Evolutionary conservation across 2,797 vertebrate species (phyloP), one percentile per base, ranked within the genome.

Genomic region (Aplochiton taeniatus): DNA sequence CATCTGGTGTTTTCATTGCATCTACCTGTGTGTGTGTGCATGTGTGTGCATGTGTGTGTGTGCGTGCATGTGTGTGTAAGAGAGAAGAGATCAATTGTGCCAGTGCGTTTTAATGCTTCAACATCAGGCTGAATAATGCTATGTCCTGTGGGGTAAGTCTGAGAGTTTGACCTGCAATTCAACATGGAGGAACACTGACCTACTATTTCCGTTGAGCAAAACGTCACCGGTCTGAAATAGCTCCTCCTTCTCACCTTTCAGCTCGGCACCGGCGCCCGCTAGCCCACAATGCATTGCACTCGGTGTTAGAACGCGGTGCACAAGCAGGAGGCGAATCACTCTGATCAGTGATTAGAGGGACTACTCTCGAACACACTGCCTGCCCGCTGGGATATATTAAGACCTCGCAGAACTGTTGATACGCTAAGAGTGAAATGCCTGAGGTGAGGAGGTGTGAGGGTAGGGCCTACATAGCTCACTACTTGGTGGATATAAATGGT

Each of bases 361-460:
- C 72, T 81, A 82, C 75, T 79, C 31, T 74, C 11, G 11, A 16
- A 55, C 41, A 68, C 11, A 68, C 47, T 53, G 51, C 47, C 14
- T 55, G 55, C 10, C 69, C 66, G 70, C 70, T 20, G 55, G 57
- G 9, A 20, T 51, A 66, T 80, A 81, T 73, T 78, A 71, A 74
- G 71, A 80, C 61, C 61, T 7, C 72, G 12, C 14, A 19, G 20
- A 45, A 53, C 65, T 17, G 61, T 8, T 53, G 66, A 43, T 54
- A 62, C 58, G 17, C 45, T 51, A 61, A 57, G 70, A 42, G 54
- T 3, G 11, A 13, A 31, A n/a, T 12, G 31, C 13, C 13, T 9
- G 13, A 9, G 8, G 46, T 48, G 46, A 14, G 13, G 9, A 10
- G 8, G 12, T 13, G 17, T 53, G 11, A 9, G n/a, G n/a, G n/a